phyloP scores from a whole-genome alignment of 64 coral and sea anemone genomes.

The Astreopora myriophthalma region DNA sequence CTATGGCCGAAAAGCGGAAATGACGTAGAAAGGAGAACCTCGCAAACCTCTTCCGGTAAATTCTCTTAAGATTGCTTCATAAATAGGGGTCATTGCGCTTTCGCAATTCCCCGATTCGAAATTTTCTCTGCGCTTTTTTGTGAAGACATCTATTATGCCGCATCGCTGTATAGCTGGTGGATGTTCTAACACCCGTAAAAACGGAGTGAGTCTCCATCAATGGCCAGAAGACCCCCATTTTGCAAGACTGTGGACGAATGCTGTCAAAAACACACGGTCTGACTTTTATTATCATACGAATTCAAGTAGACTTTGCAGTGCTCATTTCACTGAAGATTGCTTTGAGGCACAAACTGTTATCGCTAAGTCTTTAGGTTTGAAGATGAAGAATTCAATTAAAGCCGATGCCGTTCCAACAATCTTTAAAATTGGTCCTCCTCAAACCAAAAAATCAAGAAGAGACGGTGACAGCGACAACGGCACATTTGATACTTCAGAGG shows the following conservation, averaged over 20 bases:
- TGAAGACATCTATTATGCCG: conserved; percentile 46
- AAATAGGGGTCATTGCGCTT: no score
- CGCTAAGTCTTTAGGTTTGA: not conserved
- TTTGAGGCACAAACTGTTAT: conserved; percentile 20
- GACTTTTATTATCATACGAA: conserved; percentile 34
- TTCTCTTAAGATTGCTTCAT: no score
- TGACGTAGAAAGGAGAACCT: no score
- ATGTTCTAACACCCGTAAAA: conserved; percentile 50
- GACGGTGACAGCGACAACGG: no score
- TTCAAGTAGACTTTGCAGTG: conserved; percentile 45
- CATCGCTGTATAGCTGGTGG: conserved; percentile 31
- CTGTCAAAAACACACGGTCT: conserved; percentile 34
- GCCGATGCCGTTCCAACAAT: not conserved
- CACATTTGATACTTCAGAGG: no score
- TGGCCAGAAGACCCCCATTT: not conserved
- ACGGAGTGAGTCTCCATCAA: conserved; percentile 40
- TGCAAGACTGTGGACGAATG: conserved; percentile 39
- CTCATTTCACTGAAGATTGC: conserved; percentile 36
- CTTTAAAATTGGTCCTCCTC: not conserved
- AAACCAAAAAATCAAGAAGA: not conserved
- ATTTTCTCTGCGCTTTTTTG: no score
- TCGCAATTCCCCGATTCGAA: no score
- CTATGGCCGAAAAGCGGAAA: no score
- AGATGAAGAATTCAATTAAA: conserved; percentile 8
- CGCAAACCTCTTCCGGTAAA: no score